These are phyloP conservation scores for Orchesellides sinensis DNA, from an alignment of 2,888 invertebrate genomes.

Conservation along the genomic window DNA sequence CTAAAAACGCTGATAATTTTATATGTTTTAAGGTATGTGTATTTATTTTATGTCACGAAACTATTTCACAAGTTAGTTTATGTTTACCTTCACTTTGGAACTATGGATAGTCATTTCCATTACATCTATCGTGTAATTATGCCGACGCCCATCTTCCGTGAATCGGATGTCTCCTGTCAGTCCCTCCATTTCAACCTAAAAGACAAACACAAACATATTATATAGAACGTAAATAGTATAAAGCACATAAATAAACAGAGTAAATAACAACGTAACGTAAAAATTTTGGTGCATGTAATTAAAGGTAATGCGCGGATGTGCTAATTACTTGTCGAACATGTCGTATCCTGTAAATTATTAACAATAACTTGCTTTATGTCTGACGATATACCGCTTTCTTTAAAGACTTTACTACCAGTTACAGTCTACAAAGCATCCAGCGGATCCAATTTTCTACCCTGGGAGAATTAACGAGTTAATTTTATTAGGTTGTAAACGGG, in stretches of 20 bases:
- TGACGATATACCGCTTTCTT: slow-evolving; percentile 2
- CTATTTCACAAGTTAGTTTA: neutral
- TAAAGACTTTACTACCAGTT: neutral
- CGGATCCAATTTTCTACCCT: neutral
- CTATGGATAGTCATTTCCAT: slow-evolving; percentile 96
- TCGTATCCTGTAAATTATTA: slow-evolving; percentile 30
- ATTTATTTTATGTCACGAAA: too few species aligned
- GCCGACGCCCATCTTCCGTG: slow-evolving; percentile 91
- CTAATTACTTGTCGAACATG: slow-evolving; percentile 51
- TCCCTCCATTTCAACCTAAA: slow-evolving; percentile 91
- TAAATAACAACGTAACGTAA: neutral
- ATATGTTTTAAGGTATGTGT: too few species aligned
- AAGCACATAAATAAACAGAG: neutral
- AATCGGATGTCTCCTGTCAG: slow-evolving; percentile 94
- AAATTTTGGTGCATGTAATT: neutral
- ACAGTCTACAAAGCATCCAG: neutral
- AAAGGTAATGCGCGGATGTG: slow-evolving; percentile 16
- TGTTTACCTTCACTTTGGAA: slow-evolving; percentile 89
- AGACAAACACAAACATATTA: slow-evolving; percentile 23
- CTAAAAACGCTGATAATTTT: too few species aligned
- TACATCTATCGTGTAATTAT: slow-evolving; percentile 92
- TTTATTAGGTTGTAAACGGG: slow-evolving; percentile 43
- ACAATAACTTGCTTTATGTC: slow-evolving; percentile 43
- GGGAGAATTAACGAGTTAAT: slow-evolving; percentile 43
- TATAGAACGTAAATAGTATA: neutral